Evolutionary conservation across 2,888 invertebrate species (phyloP).

Genomic region (Latrodectus elegans): DNA sequence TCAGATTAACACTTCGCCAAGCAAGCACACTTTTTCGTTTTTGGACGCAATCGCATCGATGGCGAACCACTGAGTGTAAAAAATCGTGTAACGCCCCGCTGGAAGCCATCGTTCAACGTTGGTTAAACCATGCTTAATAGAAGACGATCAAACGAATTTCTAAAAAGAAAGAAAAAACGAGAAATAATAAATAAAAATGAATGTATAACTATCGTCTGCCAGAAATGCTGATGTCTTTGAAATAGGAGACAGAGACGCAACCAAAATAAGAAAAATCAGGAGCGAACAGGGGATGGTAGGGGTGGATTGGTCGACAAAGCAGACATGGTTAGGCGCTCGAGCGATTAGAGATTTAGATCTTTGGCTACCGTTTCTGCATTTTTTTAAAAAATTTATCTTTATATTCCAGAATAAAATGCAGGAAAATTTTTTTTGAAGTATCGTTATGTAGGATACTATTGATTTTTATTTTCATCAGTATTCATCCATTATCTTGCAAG

Average conservation of each 20-base stretch:
- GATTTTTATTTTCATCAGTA: too few species aligned
- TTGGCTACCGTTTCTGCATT: slow-evolving; percentile 31
- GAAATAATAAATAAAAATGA: neutral
- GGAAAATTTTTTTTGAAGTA: neutral
- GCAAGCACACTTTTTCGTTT: slow-evolving; percentile 8
- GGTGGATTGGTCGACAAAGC: neutral
- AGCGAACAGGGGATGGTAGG: slow-evolving; percentile 8
- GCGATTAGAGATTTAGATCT: slow-evolving; percentile 60
- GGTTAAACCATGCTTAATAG: slow-evolving; percentile 59
- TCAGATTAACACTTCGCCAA: slow-evolving; percentile 20
- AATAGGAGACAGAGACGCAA: slow-evolving; percentile 49
- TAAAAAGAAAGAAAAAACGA: neutral
- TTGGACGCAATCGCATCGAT: neutral
- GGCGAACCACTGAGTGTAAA: slow-evolving; percentile 32
- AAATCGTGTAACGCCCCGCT: slow-evolving; percentile 25
- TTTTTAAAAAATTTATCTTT: neutral
- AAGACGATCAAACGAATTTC: slow-evolving; percentile 25
- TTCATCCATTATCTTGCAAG: slow-evolving; percentile 2
- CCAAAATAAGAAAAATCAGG: slow-evolving; percentile 41
- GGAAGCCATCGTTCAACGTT: slow-evolving; percentile 21
- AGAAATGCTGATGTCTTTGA: slow-evolving; percentile 49
- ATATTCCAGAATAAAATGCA: neutral
- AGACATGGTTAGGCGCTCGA: slow-evolving; percentile 34
- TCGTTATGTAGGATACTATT: neutral
- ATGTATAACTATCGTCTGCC: slow-evolving; percentile 40